Evolutionary conservation across 1,140 invertebrate species (phyloP).

Genomic region (Scaptomyza graminum): DNA sequence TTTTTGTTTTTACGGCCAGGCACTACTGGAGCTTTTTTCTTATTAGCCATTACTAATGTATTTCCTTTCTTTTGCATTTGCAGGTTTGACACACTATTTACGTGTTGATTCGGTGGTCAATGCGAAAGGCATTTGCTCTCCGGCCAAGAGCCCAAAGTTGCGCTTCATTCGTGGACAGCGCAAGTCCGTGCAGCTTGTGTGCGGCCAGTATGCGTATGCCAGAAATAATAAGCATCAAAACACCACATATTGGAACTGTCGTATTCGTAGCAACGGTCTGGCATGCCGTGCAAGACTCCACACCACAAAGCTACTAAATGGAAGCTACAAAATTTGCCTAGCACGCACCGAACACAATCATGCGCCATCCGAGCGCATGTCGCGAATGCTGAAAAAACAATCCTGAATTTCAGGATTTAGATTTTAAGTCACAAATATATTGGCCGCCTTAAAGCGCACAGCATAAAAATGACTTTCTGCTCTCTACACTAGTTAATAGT

Average conservation of each 20-base stretch:
- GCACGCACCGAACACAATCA: constrained; percentile 73
- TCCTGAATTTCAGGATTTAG: constrained; percentile 22
- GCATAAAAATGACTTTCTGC: constrained; percentile 40
- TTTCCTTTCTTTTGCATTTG: constrained; percentile 5
- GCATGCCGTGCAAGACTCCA: constrained; percentile 70
- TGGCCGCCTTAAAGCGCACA: constrained; percentile 41
- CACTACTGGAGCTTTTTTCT: background rate
- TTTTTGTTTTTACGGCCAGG: constrained; percentile 7
- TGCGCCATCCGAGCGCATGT: constrained; percentile 51
- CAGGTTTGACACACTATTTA: constrained; percentile 36
- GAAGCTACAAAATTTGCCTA: constrained; percentile 60
- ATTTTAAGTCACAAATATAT: constrained; percentile 55
- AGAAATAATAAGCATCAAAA: constrained; percentile 62
- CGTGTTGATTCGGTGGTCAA: constrained; percentile 27
- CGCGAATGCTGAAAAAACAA: constrained; percentile 14
- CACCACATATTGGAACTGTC: constrained; percentile 79
- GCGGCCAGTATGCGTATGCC: constrained; percentile 58
- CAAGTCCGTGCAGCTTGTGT: constrained; percentile 63
- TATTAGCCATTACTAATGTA: constrained; percentile 11
- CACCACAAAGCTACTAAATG: constrained; percentile 57
- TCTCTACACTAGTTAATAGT: constrained; percentile 30
- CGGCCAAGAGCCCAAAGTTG: constrained; percentile 5
- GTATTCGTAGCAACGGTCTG: constrained; percentile 43
- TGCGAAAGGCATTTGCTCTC: constrained; percentile 10
- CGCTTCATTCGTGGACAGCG: constrained; percentile 67